Percentiles rank a stretch among this genome's conserved stretches.
Evolutionary conservation across 2,113 vertebrate genomes (phyloP).

Genomic region (Anarrhichthys ocellatus): DNA sequence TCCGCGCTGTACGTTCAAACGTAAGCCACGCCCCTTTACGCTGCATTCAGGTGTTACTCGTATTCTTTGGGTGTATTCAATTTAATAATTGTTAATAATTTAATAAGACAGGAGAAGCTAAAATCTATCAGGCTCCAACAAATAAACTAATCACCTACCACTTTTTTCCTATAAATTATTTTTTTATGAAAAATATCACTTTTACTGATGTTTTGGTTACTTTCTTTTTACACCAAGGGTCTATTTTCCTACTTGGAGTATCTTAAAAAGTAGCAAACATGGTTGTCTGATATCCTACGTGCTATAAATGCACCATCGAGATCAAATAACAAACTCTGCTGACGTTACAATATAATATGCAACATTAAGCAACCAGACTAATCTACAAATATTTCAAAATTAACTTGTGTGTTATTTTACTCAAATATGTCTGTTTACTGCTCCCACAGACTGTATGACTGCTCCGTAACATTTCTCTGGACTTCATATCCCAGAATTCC

Average conservation of each 20-base stretch:
- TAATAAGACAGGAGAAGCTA: neutral
- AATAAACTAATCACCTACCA: neutral
- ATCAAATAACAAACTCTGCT: neutral
- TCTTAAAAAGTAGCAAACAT: neutral
- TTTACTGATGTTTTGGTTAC: neutral
- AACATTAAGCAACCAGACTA: no score
- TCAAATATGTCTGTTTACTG: neutral
- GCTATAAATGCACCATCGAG: neutral
- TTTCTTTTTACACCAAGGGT: neutral
- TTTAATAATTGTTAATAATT: neutral
- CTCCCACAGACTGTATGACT: neutral
- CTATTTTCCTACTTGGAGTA: neutral
- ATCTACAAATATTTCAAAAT: neutral
- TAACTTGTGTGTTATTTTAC: neutral
- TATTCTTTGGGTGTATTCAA: neutral
- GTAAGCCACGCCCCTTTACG: slow-evolving; percentile 32
- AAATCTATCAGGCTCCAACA: neutral
- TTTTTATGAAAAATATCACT: neutral
- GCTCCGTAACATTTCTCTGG: no score
- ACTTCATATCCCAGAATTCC: slow-evolving; percentile 76
- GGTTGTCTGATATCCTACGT: neutral
- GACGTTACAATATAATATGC: neutral
- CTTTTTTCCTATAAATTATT: neutral
- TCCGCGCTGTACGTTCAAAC: slow-evolving; percentile 72
- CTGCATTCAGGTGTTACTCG: slow-evolving; percentile 32